Base-by-base conservation (phyloP, 92 coral and sea anemone species). In the Epizoanthus ramosus region DNA sequence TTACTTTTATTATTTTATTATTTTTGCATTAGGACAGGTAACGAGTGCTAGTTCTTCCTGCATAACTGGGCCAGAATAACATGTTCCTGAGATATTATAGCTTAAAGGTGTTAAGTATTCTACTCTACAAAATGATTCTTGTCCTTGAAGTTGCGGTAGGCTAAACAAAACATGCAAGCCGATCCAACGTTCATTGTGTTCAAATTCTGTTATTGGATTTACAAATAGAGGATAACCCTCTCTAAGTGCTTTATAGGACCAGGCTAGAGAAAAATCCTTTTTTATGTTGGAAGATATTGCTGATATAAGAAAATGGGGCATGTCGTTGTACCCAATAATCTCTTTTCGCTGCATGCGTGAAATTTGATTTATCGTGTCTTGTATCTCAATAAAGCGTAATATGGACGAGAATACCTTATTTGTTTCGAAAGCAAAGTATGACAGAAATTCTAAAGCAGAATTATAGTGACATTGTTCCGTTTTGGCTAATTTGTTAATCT, bases 351-450 rank as follows among this genome's bases (percentile, higher is more conserved):
- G 71, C 10, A 84, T 3, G 10, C 61, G 53, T 0, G 80, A 19
- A 2, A 74, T 10, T 22, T 89, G 92, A 18, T 74, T 87, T 24
- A 89, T 47, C 6, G 77, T 45, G 54, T 80, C 92, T 21, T 81
- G 77, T 19, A 85, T 57, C 19, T 89, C 87, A 21, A 68, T 84
- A 28, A 28, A 28, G 12, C 84, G 83, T 16, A 74, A 50, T 0
- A 66, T 41, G 12, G 75, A 56, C 0, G 84, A 53, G 50, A 89
- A 89, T 1, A 88, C 59, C 22, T 81, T 73, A 52, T 74, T 28
- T 0, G 75, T 39, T 73, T 88, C 92, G 15, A 82, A 47, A 0
- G 92, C 73, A 80, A 53, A 60, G 52, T 85, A 75, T 1, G 89
- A 89, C 10, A 85, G 24, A 50, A 80, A 89, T 58, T 77, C 79